phyloP scores from a whole-genome alignment of 2,113 vertebrate species.

The Callocephalon fimbriatum region DNA sequence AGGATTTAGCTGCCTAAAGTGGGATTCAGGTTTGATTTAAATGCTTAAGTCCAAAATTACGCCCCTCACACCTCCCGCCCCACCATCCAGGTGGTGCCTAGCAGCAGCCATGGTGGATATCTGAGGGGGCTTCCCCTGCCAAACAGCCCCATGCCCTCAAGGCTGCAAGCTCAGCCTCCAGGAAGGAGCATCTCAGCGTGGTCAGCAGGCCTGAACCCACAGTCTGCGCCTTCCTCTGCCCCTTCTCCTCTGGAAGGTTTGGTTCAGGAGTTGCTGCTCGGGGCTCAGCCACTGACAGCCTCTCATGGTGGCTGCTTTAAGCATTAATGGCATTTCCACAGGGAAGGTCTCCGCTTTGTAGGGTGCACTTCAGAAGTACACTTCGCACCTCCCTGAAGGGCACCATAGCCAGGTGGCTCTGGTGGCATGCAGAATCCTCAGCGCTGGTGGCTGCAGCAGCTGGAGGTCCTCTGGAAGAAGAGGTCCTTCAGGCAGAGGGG shows the following conservation, averaged over 20 bases:
- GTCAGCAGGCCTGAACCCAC: fast-evolving
- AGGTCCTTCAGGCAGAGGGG: neutral
- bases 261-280: neutral
- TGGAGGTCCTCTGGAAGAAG: neutral
- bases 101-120: neutral
- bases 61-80: neutral
- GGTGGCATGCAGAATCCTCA: neutral
- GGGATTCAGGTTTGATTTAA: neutral
- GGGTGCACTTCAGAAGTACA: fast-evolving
- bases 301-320: neutral
- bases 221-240: neutral
- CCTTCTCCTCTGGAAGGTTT: fast-evolving
- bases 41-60: neutral
- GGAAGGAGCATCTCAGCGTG: neutral
- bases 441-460: fast-evolving
- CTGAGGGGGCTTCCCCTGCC: neutral
- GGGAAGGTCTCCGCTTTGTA: neutral
- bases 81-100: neutral
- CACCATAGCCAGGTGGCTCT: neutral
- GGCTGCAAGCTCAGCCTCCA: neutral
- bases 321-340: neutral
- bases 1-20: neutral
- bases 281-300: neutral
- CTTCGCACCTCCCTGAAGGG: neutral
- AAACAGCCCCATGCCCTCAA: fast-evolving